Percentiles rank a stretch among this genome's conserved stretches.
phyloP scores from a whole-genome alignment of 2,797 vertebrate genomes.

The Pteronotus mesoamericanus region DNA sequence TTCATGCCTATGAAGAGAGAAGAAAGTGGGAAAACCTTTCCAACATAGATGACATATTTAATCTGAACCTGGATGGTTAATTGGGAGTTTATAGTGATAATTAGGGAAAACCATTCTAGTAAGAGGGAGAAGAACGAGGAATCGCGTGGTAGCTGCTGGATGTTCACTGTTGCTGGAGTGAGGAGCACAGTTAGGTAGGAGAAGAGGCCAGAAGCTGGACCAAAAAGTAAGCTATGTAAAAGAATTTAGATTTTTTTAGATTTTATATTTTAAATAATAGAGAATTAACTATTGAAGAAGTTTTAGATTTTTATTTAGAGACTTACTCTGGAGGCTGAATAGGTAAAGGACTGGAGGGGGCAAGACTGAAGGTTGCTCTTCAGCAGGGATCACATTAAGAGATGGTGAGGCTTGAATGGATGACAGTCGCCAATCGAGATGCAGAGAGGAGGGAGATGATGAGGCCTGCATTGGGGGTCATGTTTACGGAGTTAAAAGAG shows the following conservation, averaged over 20 bases:
- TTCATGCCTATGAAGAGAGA: not conserved
- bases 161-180: not conserved
- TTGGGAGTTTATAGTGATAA: not conserved
- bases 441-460: not conserved
- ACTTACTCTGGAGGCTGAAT: not conserved
- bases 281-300: not conserved
- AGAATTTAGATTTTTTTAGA: not conserved
- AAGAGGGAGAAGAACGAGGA: not conserved
- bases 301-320: slow-evolving; percentile 9
- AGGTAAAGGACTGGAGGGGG: not conserved
- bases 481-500: not conserved
- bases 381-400: not conserved
- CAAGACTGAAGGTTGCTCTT: not conserved
- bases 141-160: not conserved
- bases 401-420: not conserved
- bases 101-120: not conserved
- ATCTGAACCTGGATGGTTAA: not conserved
- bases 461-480: not conserved
- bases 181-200: not conserved
- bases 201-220: not conserved
- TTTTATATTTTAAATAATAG: not conserved
- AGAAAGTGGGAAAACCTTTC: not conserved
- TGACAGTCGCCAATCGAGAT: not conserved
- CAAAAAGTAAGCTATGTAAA: not conserved
- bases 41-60: not conserved